Evolutionary conservation across 2,888 invertebrate species (phyloP).

Genomic region (Drosophila meridiana): DNA sequence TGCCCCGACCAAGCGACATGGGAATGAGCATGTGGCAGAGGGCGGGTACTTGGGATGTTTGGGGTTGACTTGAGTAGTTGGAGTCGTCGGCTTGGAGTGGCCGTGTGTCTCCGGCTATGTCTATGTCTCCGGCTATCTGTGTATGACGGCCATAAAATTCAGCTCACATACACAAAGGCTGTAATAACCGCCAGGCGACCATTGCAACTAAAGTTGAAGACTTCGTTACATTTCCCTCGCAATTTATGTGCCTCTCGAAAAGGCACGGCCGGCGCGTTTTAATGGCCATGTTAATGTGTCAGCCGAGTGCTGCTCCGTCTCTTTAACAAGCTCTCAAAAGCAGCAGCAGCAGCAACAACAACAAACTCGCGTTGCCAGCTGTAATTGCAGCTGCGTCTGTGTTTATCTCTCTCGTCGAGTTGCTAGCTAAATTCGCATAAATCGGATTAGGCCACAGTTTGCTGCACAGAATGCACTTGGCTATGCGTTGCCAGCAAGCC

Average conservation of each 20-base stretch:
- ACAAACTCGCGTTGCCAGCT: not conserved
- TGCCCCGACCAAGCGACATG: constrained; percentile 8
- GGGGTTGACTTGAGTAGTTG: constrained; percentile 2
- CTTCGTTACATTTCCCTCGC: constrained; percentile 39
- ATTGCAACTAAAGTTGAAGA: constrained; percentile 62
- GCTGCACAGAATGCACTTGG: constrained; percentile 22
- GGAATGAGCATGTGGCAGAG: constrained; percentile 1
- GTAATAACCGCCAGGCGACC: constrained; percentile 74
- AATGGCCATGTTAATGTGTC: constrained; percentile 73
- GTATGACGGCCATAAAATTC: constrained; percentile 77
- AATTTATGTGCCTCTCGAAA: constrained; percentile 41
- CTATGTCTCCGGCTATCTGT: constrained; percentile 67
- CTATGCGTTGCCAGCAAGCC: not conserved
- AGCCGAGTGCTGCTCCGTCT: constrained; percentile 7
- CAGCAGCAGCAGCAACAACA: not conserved
- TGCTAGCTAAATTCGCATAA: constrained; percentile 50
- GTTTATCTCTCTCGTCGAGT: constrained; percentile 7
- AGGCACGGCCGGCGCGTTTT: constrained; percentile 47
- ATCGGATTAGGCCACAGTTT: constrained; percentile 63
- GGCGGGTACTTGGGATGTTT: not conserved
- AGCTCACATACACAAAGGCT: constrained; percentile 58
- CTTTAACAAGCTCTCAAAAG: constrained; percentile 10
- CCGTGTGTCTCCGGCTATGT: constrained; percentile 45
- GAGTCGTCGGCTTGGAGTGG: not conserved
- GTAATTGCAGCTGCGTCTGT: constrained; percentile 43